A percentile compares a stretch with the other conserved stretches of the same genome.
phyloP scores from a whole-genome alignment of 2,888 invertebrate genomes.

The Synergus laeviventris region DNA sequence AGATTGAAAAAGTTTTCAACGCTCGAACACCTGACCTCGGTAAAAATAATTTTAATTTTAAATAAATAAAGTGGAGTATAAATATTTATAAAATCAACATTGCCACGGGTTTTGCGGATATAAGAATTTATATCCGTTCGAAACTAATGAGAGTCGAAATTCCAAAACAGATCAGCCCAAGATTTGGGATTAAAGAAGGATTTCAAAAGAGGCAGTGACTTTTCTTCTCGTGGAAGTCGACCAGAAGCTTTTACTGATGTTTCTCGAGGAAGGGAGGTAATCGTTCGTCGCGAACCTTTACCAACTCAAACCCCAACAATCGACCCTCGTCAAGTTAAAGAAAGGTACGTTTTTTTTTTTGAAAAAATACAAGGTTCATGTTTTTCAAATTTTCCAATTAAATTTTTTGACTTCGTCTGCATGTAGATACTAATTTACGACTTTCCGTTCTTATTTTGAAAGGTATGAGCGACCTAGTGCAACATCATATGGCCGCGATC shows the following conservation, averaged over 20 bases:
- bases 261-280: constrained; percentile 71
- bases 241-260: constrained; percentile 71
- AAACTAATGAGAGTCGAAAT: background rate
- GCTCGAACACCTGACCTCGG: background rate
- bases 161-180: constrained; percentile 64
- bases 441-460: constrained; percentile 10
- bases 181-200: constrained; percentile 71
- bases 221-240: constrained; percentile 70
- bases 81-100: background rate
- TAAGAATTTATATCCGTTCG: background rate
- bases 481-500: constrained; percentile 68
- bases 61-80: background rate
- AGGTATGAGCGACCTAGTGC: constrained; percentile 70
- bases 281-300: constrained; percentile 70
- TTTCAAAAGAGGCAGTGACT: constrained; percentile 70
- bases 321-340: constrained; percentile 73
- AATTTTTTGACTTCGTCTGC: constrained; percentile 19
- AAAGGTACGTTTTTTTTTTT: constrained; percentile 62
- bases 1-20: background rate
- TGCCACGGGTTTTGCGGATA: background rate
- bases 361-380: background rate
- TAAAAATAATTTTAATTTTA: background rate
- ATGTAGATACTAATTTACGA: background rate
- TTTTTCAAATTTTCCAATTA: constrained; percentile 34
- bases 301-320: constrained; percentile 66